Conservation (phyloP, 2,113 vertebrate species). For the Zeus faber region DNA sequence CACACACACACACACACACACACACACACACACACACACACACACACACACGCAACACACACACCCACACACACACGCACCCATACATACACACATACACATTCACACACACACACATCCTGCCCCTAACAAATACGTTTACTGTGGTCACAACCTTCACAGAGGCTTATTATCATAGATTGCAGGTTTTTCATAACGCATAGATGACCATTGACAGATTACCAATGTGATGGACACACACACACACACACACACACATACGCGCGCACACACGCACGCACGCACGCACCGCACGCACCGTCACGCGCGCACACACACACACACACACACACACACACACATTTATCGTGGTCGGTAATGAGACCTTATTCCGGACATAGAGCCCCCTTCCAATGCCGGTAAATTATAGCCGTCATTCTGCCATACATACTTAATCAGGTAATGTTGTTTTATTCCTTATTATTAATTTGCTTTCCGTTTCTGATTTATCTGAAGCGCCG, state of each 20-base stretch:
- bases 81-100: background rate
- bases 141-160: background rate
- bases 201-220: background rate
- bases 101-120: background rate
- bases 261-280: background rate
- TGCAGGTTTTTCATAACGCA: constrained; percentile 1
- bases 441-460: constrained; percentile 2
- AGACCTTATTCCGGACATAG: constrained; percentile 1
- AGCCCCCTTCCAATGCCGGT: constrained; percentile 1
- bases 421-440: constrained; percentile 3
- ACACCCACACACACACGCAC: background rate
- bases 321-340: background rate
- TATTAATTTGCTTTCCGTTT: background rate
- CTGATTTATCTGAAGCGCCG: background rate
- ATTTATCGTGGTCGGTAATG: background rate
- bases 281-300: too few species aligned
- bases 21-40: too few species aligned
- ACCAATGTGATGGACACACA: background rate
- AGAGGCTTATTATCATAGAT: background rate
- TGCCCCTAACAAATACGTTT: background rate
- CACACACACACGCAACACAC: too few species aligned
- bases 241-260: background rate
- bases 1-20: too few species aligned
- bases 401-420: constrained; percentile 1
- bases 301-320: background rate